A percentile compares a stretch with the other conserved stretches of the same genome.
These are phyloP conservation scores for Montipora efflorescens DNA, from an alignment of 64 coral and sea anemone species.

Conservation along the genomic window DNA sequence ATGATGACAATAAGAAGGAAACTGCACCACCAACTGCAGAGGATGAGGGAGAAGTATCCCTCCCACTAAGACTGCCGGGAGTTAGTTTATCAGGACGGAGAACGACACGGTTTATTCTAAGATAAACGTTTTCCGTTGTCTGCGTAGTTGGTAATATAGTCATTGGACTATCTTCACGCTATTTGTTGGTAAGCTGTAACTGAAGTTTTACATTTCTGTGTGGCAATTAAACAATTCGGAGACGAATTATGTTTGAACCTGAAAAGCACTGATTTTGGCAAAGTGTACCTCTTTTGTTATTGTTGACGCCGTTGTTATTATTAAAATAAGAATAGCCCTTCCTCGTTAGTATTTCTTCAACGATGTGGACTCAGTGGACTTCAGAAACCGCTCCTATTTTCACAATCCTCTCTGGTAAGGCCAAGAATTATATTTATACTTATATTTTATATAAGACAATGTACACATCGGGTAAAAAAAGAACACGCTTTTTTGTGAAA, in stretches of 20 bases:
- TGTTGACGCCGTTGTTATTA: not conserved
- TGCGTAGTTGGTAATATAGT: not conserved
- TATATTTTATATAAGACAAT: constrained; percentile 8
- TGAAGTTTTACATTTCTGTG: not conserved
- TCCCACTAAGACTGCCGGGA: constrained; percentile 42
- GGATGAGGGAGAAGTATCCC: constrained; percentile 33
- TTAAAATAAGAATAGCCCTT: constrained; percentile 18
- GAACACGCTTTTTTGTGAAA: constrained; percentile 22
- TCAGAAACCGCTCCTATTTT: not conserved
- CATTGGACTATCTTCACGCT: not conserved
- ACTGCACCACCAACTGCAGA: constrained; percentile 27
- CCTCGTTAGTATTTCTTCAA: constrained; percentile 32
- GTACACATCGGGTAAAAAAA: constrained; percentile 31
- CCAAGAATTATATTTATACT: constrained; percentile 1
- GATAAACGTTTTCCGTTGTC: not conserved
- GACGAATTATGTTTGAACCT: constrained; percentile 35
- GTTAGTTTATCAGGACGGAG: constrained; percentile 37
- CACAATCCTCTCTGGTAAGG: not conserved
- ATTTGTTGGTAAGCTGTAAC: not conserved
- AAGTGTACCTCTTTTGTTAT: not conserved
- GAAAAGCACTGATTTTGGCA: constrained; percentile 28
- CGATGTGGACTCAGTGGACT: constrained; percentile 8
- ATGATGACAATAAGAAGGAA: constrained; percentile 16
- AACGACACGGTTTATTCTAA: constrained; percentile 55
- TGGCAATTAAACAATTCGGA: not conserved